A percentile compares a stretch with the other conserved stretches of the same genome.
phyloP scores from a whole-genome alignment of 2,888 invertebrate genomes.

The Apamea crenata region DNA sequence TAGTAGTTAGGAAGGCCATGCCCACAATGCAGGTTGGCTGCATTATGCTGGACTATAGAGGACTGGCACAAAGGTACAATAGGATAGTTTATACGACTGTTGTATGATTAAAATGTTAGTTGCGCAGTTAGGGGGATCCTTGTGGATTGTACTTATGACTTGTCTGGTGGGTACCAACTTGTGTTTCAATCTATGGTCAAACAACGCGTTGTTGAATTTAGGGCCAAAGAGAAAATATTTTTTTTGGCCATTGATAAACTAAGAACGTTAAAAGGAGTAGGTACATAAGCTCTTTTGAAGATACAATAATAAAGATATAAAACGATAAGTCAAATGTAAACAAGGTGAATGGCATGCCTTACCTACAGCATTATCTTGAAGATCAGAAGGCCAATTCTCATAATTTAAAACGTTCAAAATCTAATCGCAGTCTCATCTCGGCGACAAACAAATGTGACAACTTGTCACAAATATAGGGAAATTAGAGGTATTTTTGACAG shows the following conservation, averaged over 20 bases:
- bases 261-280: neutral
- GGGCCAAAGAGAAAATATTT: neutral
- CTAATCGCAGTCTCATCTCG: neutral
- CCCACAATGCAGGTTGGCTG: slow-evolving; percentile 43
- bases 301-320: neutral
- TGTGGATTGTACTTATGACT: neutral
- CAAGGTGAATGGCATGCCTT: slow-evolving; percentile 27
- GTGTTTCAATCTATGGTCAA: neutral
- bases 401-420: neutral
- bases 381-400: neutral
- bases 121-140: slow-evolving; percentile 26
- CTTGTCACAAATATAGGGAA: neutral
- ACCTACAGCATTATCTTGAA: neutral
- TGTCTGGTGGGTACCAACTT: neutral
- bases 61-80: slow-evolving; percentile 54
- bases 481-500: neutral
- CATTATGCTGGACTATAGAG: slow-evolving; percentile 46
- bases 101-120: slow-evolving; percentile 44
- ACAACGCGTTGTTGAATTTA: neutral
- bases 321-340: slow-evolving; percentile 1
- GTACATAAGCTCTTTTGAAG: neutral
- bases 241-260: neutral
- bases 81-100: slow-evolving; percentile 25
- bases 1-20: slow-evolving; percentile 44
- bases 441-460: neutral